phyloP scores from a whole-genome alignment of 2,888 invertebrate genomes.

The Venusia cambrica region DNA sequence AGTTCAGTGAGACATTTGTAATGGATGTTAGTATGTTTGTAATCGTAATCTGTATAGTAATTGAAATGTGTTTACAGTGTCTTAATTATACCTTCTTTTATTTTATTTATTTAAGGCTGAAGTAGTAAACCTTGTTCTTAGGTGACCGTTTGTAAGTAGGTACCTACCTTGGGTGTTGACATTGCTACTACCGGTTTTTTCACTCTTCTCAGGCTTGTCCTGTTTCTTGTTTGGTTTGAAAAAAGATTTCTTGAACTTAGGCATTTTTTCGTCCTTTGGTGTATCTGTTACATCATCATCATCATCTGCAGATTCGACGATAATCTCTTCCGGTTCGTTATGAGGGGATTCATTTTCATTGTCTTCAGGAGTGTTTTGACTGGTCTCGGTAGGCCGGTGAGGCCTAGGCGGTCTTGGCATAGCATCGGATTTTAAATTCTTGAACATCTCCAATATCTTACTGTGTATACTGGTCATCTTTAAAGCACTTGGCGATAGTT shows the following conservation, averaged over 20 bases:
- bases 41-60: too few species aligned
- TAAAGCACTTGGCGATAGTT: neutral
- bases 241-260: constrained; percentile 44
- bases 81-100: too few species aligned
- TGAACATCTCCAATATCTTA: constrained; percentile 62
- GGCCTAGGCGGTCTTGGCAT: constrained; percentile 70
- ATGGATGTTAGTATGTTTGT: too few species aligned
- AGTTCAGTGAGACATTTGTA: too few species aligned
- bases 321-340: constrained; percentile 48
- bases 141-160: too few species aligned
- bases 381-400: constrained; percentile 28
- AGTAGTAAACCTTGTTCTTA: too few species aligned
- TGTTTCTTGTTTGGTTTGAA: constrained; percentile 40
- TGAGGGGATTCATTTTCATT: constrained; percentile 38
- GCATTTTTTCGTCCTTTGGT: constrained; percentile 42
- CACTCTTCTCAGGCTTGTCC: constrained; percentile 33
- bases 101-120: too few species aligned
- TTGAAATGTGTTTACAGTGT: too few species aligned
- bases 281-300: too few species aligned
- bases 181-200: constrained; percentile 40
- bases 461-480: constrained; percentile 41
- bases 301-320: constrained; percentile 44
- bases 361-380: constrained; percentile 27
- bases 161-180: constrained; percentile 64
- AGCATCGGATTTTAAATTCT: constrained; percentile 75